phyloP scores from a whole-genome alignment of 1,140 invertebrate genomes.

The Megalonaias nervosa region DNA sequence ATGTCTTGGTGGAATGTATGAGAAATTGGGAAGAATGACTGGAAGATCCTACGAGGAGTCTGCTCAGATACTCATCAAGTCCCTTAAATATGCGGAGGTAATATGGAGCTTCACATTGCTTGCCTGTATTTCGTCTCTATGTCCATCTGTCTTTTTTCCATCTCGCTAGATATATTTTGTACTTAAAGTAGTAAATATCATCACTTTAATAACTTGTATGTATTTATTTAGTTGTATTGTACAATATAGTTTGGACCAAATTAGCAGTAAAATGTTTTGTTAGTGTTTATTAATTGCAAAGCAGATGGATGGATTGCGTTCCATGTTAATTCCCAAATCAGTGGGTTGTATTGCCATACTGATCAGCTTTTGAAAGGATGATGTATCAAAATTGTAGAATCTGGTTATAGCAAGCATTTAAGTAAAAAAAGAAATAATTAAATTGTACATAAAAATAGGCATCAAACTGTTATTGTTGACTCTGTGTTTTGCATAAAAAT shows the following conservation, averaged over 20 bases:
- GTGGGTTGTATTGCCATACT: no score
- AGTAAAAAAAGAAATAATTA: background rate
- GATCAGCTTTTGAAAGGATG: background rate
- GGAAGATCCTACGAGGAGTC: conserved; percentile 98
- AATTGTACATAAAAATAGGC: no score
- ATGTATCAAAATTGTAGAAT: background rate
- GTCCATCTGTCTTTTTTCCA: background rate
- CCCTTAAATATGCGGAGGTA: conserved; percentile 91
- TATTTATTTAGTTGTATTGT: no score
- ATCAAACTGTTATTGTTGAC: no score
- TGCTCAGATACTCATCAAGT: conserved; percentile 92
- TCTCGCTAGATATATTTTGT: background rate
- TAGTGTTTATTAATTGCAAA: no score
- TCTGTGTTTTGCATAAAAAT: conserved; percentile 4
- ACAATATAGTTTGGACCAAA: no score
- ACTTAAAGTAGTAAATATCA: background rate
- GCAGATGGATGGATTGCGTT: background rate
- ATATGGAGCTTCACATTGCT: background rate
- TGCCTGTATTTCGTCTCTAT: background rate
- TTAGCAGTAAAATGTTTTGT: no score
- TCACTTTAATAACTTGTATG: background rate
- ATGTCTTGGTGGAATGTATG: conserved; percentile 97
- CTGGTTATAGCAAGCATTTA: no score
- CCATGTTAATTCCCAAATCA: background rate
- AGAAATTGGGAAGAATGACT: conserved; percentile 98